Conservation (phyloP, 2,888 invertebrate genomes). For the Alsophila aescularia region DNA sequence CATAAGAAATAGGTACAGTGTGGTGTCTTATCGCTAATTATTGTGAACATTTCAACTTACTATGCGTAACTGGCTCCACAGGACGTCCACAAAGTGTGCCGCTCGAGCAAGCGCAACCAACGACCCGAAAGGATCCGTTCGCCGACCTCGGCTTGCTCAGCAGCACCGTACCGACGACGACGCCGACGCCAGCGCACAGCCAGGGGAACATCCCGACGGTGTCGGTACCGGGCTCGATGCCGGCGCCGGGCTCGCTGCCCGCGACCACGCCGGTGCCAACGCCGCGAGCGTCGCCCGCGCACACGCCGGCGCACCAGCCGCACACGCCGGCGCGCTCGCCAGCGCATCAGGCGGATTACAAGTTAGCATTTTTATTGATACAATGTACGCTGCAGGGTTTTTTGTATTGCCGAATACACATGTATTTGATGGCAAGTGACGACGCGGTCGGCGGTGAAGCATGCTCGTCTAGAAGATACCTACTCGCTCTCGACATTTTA, state of each 20-base stretch:
- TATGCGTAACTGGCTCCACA: constrained; percentile 26
- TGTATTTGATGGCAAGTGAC: too few relatives aligned
- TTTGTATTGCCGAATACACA: too few relatives aligned
- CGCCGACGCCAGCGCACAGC: constrained; percentile 17
- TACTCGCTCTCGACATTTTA: too few relatives aligned
- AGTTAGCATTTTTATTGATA: constrained; percentile 52
- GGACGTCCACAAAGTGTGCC: constrained; percentile 70
- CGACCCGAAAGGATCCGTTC: constrained; percentile 87
- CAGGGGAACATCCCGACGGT: constrained; percentile 18
- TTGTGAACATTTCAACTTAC: neutral
- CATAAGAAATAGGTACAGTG: too few relatives aligned
- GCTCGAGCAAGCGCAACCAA: constrained; percentile 73
- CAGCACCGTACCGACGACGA: constrained; percentile 35
- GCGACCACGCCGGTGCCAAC: constrained; percentile 47
- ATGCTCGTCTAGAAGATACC: too few relatives aligned
- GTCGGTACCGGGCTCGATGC: constrained; percentile 17
- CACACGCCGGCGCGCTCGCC: constrained; percentile 69
- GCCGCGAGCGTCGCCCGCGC: constrained; percentile 68
- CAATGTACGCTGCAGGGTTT: too few relatives aligned
- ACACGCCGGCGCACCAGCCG: constrained; percentile 62
- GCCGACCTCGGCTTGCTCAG: constrained; percentile 86
- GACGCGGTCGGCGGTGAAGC: too few relatives aligned
- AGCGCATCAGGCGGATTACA: constrained; percentile 78
- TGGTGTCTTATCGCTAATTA: neutral
- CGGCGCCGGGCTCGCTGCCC: constrained; percentile 27